These are phyloP conservation scores for Philopedon plagiatum DNA, from an alignment of 2,888 invertebrate species.

Conservation along the genomic window DNA sequence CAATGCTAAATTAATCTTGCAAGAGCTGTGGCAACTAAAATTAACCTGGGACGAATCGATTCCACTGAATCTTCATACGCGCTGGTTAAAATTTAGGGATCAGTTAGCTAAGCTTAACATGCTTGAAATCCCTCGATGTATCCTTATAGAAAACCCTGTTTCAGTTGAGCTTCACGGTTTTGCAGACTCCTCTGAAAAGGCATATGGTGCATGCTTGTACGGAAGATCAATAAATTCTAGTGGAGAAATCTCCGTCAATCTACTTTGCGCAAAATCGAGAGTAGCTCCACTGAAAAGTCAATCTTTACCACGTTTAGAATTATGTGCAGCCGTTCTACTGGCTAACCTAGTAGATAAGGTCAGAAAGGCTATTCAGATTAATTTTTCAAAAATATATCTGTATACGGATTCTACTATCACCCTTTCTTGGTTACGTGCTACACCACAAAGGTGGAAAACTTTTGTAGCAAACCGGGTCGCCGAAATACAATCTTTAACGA, in stretches of 20 bases:
- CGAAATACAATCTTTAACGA: slow-evolving; percentile 28
- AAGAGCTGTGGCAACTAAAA: background rate
- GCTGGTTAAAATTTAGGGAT: slow-evolving; percentile 2
- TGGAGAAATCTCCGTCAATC: background rate
- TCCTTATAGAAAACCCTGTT: background rate
- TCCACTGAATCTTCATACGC: background rate
- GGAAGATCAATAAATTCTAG: background rate
- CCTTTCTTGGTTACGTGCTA: no score
- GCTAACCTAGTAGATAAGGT: no score
- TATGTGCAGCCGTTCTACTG: no score
- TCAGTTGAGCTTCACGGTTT: slow-evolving; percentile 7
- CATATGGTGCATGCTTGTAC: slow-evolving; percentile 2
- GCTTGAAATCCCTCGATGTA: slow-evolving; percentile 1
- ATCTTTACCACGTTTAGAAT: no score
- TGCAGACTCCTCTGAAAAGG: no score
- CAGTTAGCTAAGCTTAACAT: background rate
- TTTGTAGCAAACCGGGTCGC: slow-evolving; percentile 29
- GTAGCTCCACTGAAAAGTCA: no score
- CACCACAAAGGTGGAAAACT: no score
- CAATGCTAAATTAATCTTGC: background rate
- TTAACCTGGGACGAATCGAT: background rate
- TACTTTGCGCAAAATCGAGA: background rate
- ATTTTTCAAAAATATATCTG: no score
- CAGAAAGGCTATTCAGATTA: no score
- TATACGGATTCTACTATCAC: no score